Evolutionary conservation across 2,113 vertebrate species (phyloP).

Genomic region (Strix uralensis): DNA sequence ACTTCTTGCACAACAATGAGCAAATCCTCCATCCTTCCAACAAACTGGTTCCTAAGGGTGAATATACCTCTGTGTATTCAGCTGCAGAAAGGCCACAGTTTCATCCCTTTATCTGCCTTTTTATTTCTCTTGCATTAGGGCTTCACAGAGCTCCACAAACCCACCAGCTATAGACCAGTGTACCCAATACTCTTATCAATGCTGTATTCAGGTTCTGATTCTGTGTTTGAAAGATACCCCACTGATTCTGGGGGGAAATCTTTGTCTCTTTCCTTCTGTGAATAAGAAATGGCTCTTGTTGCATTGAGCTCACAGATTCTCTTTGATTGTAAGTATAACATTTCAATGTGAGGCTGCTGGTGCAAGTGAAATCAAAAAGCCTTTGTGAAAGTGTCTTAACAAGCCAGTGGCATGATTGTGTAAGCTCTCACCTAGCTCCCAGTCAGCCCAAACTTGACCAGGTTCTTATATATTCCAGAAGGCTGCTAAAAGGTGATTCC

Average conservation of each 20-base stretch:
- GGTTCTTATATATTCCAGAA: not conserved
- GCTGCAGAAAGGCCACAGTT: not conserved
- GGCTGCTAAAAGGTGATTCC: not conserved
- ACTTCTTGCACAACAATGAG: not conserved
- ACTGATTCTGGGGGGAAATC: not conserved
- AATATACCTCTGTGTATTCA: not conserved
- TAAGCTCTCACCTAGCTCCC: not conserved
- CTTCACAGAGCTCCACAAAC: not conserved
- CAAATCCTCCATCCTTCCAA: not conserved
- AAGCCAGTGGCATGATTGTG: not conserved
- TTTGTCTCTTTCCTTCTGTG: conserved; percentile 9
- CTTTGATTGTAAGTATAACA: conserved; percentile 1
- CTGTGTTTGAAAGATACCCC: not conserved
- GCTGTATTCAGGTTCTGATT: not conserved
- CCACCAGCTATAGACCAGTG: not conserved
- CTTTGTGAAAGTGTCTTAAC: conserved; percentile 11
- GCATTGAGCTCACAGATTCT: not conserved
- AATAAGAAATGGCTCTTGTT: not conserved
- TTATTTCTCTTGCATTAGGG: not conserved
- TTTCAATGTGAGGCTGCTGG: not conserved
- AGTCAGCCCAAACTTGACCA: not conserved
- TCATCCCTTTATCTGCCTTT: conserved; percentile 14
- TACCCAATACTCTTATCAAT: not conserved
- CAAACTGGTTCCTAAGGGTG: not conserved
- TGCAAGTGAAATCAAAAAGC: conserved; percentile 27